Evolutionary conservation across 2,888 invertebrate species (phyloP), one percentile per base, ranked within the genome.

Genomic region (Sthenelais limicola): DNA sequence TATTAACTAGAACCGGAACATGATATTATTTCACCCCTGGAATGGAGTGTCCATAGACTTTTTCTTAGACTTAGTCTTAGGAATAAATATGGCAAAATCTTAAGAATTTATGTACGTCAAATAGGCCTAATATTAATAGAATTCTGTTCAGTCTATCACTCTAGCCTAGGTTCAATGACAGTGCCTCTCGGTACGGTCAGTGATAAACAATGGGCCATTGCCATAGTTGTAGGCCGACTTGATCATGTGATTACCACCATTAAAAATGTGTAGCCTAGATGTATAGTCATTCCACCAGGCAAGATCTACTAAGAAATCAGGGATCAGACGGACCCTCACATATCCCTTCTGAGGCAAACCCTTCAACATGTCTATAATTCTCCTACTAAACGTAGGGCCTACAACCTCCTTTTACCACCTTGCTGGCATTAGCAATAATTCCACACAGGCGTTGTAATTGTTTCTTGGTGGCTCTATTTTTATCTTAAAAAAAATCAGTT

Each of bases 381-480:
- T 43, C 15, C 43, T 43, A 12, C 12, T 12, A 43, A 43, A 43
- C 12, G 43, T 43, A 43, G 12, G 43, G n/a, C n/a, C n/a, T n/a
- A n/a, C n/a, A n/a, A 12, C 12, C 43, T 12, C 43, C 43, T 43
- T 18, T 43, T 12, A 43, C 15, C 15, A 43, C 9, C 9, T 18
- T 9, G 18, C 12, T 18, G 9, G 43, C 9, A 18, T 43, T 12
- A 12, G 43, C 9, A 9, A 43, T 12, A 43, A 43, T 43, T 43
- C 43, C 43, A 43, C 43, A 43, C 43, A 43, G 18, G 43, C 43
- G 43, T 43, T 43, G 43, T 43, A 43, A 43, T 43, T 43, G 43
- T 43, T 18, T 43, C 15, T 43, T 43, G 43, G 43, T 43, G 18
- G 43, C 43, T 18, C 43, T 43, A 12, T 43, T 43, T 12, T 18